Base-by-base conservation (phyloP, 2,113 vertebrate genomes). In the Cacatua alba region DNA sequence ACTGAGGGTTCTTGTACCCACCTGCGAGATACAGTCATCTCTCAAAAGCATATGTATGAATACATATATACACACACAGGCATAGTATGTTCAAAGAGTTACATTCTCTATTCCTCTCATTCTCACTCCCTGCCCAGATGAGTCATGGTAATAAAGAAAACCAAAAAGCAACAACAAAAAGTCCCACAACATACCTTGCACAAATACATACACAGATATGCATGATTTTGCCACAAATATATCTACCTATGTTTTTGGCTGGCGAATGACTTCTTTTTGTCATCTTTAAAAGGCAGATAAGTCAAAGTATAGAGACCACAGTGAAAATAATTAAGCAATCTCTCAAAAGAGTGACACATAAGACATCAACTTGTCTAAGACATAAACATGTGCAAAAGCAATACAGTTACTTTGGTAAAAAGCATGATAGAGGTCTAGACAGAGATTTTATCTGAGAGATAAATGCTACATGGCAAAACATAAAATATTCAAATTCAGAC, bases 21-120 rank as follows among this genome's bases (percentile, higher is more conserved):
- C 41, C 16, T 37, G 48, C 1, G 3, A 69, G 57, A 48, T 17
- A 9, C 2, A 13, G 41, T 17, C 4, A 0, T 39, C 29, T 46
- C 43, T 53, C 10, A 51, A 18, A 60, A 0, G 3, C 72, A 28
- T 46, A 48, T 53, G 55, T 1, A 4, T 17, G 4, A 19, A 41
- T 29, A 63, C 7, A 71, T 67, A 23, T 9, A 52, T 17, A 59
- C 7, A n/a, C 57, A 59, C 57, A 59, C 9, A 18, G 14, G 51
- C 37, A 79, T 17, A n/a, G 20, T 31, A 28, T 39, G 14, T 33
- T 62, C 74, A 70, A 35, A 92, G 13, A 5, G 6, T 55, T 55
- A 1, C 43, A 31, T 8, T n/a, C 21, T 35, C 65, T 31, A 20
- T 28, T 37, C 9, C 20, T 37, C 62, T 57, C 48, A 18, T 2